Percentiles rank a stretch among this genome's conserved stretches.
phyloP scores from a whole-genome alignment of 1,140 invertebrate species.

The Ephestia elutella region DNA sequence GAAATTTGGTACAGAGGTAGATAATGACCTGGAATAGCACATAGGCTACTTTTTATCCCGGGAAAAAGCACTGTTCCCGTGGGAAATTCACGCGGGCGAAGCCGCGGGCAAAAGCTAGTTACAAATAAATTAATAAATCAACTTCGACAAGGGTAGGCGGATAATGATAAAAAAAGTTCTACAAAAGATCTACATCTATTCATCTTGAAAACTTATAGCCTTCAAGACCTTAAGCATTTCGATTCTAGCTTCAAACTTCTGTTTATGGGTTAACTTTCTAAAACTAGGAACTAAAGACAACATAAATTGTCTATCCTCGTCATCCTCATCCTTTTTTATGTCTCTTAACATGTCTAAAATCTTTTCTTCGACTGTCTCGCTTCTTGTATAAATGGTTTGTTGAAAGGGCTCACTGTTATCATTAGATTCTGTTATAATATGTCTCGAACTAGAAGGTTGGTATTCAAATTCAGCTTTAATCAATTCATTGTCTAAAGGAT shows the following conservation, averaged over 20 bases:
- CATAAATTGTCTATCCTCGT: conserved; percentile 38
- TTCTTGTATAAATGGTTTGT: conserved; percentile 13
- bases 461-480: conserved; percentile 15
- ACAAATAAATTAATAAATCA: too few species aligned
- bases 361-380: conserved; percentile 19
- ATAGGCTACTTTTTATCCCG: too few species aligned
- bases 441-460: conserved; percentile 9
- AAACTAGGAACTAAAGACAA: conserved; percentile 36
- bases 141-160: too few species aligned
- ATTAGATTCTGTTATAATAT: background rate
- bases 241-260: conserved; percentile 40
- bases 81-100: too few species aligned
- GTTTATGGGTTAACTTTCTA: conserved; percentile 26
- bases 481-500: conserved; percentile 19
- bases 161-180: too few species aligned
- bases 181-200: background rate
- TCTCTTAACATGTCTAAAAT: conserved; percentile 25
- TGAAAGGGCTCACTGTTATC: conserved; percentile 6
- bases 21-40: too few species aligned
- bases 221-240: conserved; percentile 33
- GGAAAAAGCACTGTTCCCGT: too few species aligned
- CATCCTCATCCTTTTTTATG: conserved; percentile 26
- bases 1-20: too few species aligned
- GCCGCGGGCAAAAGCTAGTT: too few species aligned
- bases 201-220: conserved; percentile 17